Base-by-base conservation (phyloP, 2,113 vertebrate genomes). In the Paradoxurus hermaphroditus region DNA sequence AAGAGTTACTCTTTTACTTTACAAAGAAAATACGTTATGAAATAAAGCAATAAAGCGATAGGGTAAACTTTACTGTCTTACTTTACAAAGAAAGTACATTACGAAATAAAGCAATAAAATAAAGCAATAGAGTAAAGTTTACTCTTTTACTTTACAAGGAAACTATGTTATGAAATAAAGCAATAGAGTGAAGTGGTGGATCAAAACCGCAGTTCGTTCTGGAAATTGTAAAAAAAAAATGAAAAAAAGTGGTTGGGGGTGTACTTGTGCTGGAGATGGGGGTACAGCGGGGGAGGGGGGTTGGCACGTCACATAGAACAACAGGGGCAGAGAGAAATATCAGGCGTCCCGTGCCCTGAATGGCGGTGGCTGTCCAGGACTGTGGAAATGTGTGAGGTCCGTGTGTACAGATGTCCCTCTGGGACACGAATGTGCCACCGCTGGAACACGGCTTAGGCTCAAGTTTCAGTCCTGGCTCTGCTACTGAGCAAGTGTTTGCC, bases 251-350 rank as follows among this genome's bases (percentile, higher is more conserved):
- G 10, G 49, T 12, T 9, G 12, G 29, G 10, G 6, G 6, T 49
- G 1, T 39, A 6, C 34, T 25, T 53, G 12, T 44, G 16, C 46
- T 72, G 29, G 18, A 6, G 0, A 4, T 13, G 8, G 3, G 3
- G 31, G 14, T 41, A n/a, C 62, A 62, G n/a, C 27, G 2, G 27
- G 31, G 34, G 4, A 6, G 2, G 0, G 51, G 51, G 51, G 3
- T 14, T 39, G 31, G 18, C 1, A 0, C 0, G 0, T 15, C 11
- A 62, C 44, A 12, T 1, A 46, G 77, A n/a, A 25, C 41, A 21
- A 0, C 62, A 6, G 0, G 25, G 36, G 14, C 78, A 53, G 56
- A 25, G 39, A 13, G 44, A 2, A 6, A 5, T 1, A 31, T 41
- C 68, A 19, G n/a, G 31, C 15, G 6, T 62, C 65, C n/a, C 7